Conservation (phyloP, 2,797 vertebrate species). For the Stomatorhinus walkeri region DNA sequence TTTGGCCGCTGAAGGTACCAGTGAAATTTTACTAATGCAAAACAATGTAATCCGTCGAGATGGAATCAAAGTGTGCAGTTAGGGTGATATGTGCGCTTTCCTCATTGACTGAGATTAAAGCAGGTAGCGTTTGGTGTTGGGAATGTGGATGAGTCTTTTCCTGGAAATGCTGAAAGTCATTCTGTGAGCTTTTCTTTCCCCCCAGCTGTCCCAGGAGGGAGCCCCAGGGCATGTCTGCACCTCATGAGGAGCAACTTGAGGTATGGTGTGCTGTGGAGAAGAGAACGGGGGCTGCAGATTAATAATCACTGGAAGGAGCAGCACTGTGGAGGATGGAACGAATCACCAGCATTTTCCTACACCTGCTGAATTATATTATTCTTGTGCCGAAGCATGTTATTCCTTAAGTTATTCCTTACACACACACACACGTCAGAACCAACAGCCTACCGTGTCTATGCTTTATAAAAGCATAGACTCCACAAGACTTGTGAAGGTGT, state of each 20-base stretch:
- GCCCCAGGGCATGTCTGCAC: constrained; percentile 49
- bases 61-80: background rate
- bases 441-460: background rate
- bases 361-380: background rate
- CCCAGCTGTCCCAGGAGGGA: constrained; percentile 52
- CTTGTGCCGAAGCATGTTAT: too few species aligned
- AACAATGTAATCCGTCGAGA: background rate
- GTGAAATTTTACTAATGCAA: constrained; percentile 6
- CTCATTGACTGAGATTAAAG: constrained; percentile 4
- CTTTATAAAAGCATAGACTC: background rate
- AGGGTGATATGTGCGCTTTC: background rate
- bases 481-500: background rate
- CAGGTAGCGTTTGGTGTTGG: background rate
- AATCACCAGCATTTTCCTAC: background rate
- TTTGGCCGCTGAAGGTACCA: background rate
- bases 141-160: constrained; percentile 37
- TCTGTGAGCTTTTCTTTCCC: constrained; percentile 34
- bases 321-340: background rate
- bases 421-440: background rate
- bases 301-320: background rate
- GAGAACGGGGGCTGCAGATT: constrained; percentile 14
- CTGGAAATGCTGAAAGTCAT: constrained; percentile 35
- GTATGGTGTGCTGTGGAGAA: constrained; percentile 44
- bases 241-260: constrained; percentile 55
- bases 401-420: background rate